phyloP scores from a whole-genome alignment of 1,140 invertebrate genomes.

The Macrosteles quadrilineatus region DNA sequence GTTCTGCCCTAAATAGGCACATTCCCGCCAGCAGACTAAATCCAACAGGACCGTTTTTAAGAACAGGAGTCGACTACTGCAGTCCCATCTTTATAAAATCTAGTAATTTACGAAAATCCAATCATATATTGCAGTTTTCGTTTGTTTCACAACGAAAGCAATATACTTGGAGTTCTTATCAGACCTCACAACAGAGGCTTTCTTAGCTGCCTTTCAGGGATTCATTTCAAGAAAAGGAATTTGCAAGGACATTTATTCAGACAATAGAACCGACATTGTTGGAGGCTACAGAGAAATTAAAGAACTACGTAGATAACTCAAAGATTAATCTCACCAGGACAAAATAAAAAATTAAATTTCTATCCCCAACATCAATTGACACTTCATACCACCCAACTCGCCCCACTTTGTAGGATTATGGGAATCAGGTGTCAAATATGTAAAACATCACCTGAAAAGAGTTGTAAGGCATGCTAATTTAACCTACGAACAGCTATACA shows the following conservation, averaged over 20 bases:
- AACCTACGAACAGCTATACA: slow-evolving; percentile 46
- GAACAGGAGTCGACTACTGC: not conserved
- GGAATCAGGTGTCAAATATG: slow-evolving; percentile 44
- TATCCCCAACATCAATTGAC: not conserved
- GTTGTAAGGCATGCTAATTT: slow-evolving; percentile 27
- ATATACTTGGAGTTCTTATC: slow-evolving; percentile 45
- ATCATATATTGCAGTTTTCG: slow-evolving; percentile 39
- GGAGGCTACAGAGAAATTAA: slow-evolving; percentile 40
- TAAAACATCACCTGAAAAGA: slow-evolving; percentile 41
- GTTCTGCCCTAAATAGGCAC: not conserved
- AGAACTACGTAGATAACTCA: slow-evolving; percentile 34
- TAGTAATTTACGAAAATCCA: not conserved
- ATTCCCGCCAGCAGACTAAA: not conserved
- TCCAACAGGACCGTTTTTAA: not conserved
- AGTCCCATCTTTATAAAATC: not conserved
- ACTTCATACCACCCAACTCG: slow-evolving; percentile 18
- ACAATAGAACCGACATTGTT: slow-evolving; percentile 49
- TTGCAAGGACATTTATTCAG: slow-evolving; percentile 38
- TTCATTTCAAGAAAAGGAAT: slow-evolving; percentile 43
- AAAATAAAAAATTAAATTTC: not conserved
- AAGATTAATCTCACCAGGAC: not conserved
- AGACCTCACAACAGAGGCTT: slow-evolving; percentile 41
- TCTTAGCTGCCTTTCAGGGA: slow-evolving; percentile 41
- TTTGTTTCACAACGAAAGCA: too few relatives aligned
- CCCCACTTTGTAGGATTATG: slow-evolving; percentile 35